Evolutionary conservation across 1,140 invertebrate species (phyloP).

Genomic region (Drosophila setifemur): DNA sequence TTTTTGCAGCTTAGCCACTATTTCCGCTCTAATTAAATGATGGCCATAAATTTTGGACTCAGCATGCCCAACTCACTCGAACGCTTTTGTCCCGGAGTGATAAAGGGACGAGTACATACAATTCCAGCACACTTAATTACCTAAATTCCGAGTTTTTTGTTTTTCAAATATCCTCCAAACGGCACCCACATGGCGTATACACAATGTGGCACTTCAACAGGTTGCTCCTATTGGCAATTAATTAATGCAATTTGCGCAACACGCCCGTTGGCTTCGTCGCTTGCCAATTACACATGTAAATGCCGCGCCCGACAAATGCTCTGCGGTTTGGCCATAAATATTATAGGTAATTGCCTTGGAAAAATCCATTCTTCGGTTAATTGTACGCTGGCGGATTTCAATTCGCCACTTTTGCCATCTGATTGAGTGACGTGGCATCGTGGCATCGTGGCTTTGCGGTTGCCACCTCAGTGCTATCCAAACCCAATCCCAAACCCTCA

Average conservation of each 20-base stretch:
- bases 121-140: too few relatives aligned
- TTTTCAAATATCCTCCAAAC: too few relatives aligned
- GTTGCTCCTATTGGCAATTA: conserved; percentile 49
- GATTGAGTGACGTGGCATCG: conserved; percentile 73
- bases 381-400: conserved; percentile 46
- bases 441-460: conserved; percentile 41
- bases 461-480: background rate
- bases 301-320: conserved; percentile 53
- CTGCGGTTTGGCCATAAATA: conserved; percentile 64
- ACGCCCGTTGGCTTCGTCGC: conserved; percentile 9
- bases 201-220: conserved; percentile 31
- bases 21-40: conserved; percentile 68
- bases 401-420: conserved; percentile 51
- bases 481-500: background rate
- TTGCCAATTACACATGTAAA: conserved; percentile 51
- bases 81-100: too few relatives aligned
- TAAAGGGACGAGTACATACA: too few relatives aligned
- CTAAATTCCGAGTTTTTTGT: too few relatives aligned
- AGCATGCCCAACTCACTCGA: too few relatives aligned
- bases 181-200: conserved; percentile 1
- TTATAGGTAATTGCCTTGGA: conserved; percentile 57
- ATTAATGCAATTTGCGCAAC: conserved; percentile 41
- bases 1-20: conserved; percentile 10
- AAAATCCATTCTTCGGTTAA: conserved; percentile 48
- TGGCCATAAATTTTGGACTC: conserved; percentile 55